Evolutionary conservation across 1,140 invertebrate species (phyloP).

Genomic region (Cephus cinctus): DNA sequence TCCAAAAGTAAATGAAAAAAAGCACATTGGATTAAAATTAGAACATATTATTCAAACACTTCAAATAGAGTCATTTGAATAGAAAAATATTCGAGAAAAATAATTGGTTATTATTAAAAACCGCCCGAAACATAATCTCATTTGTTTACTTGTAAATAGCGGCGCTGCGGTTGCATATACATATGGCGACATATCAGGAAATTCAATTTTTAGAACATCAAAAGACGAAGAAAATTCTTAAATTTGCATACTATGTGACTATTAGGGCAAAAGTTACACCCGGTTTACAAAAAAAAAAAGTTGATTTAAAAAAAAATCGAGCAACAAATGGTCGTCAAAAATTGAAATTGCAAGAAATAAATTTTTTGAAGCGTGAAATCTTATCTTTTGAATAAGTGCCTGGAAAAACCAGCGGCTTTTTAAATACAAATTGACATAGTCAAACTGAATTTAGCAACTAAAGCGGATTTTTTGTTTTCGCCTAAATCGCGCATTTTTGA

Average conservation of each 20-base stretch:
- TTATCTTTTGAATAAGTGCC: not conserved
- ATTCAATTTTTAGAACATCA: not conserved
- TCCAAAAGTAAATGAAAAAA: no score
- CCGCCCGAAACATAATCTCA: not conserved
- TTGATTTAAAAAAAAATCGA: not conserved
- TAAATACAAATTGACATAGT: not conserved
- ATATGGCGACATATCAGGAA: not conserved
- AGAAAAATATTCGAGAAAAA: not conserved
- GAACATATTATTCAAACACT: no score
- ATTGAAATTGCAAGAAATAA: not conserved
- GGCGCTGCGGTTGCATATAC: not conserved
- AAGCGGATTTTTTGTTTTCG: no score
- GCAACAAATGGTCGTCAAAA: not conserved
- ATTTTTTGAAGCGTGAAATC: not conserved
- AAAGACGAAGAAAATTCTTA: not conserved
- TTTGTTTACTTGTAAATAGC: not conserved
- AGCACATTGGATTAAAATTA: no score
- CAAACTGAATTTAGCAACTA: not conserved
- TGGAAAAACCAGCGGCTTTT: not conserved
- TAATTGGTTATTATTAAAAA: not conserved
- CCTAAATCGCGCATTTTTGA: no score
- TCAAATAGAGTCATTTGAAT: not conserved
- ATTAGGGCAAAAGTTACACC: not conserved
- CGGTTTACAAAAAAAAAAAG: not conserved
- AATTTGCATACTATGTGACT: not conserved